A percentile compares a stretch with the other conserved stretches of the same genome.
These are phyloP conservation scores for Nephrotoma guestfalica DNA, from an alignment of 2,888 invertebrate genomes.

Conservation along the genomic window DNA sequence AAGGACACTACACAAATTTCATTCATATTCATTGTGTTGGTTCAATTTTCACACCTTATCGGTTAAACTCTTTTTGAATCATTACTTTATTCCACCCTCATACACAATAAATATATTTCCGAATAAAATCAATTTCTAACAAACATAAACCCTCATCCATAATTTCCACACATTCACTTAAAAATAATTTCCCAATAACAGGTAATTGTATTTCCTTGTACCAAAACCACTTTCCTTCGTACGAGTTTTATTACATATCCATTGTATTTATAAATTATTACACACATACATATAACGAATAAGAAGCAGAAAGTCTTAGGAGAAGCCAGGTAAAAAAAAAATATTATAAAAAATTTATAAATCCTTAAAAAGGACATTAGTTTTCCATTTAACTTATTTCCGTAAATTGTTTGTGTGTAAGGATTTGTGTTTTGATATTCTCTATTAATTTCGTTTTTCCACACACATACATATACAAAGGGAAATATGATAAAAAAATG, in stretches of 20 bases:
- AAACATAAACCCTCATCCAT: background rate
- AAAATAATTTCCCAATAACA: background rate
- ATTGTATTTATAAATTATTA: background rate
- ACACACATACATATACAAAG: background rate
- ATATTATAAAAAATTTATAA: background rate
- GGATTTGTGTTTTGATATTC: background rate
- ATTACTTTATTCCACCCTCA: background rate
- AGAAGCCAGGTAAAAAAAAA: background rate
- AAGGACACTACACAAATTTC: too few relatives aligned
- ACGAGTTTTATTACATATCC: background rate
- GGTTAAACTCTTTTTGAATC: background rate
- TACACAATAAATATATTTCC: background rate
- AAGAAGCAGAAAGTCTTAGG: background rate
- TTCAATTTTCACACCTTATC: background rate
- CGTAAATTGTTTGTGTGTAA: background rate
- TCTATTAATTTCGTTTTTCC: background rate
- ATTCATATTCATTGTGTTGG: too few relatives aligned
- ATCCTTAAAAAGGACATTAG: background rate
- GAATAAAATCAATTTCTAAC: background rate
- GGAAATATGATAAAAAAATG: background rate
- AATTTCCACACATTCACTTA: background rate
- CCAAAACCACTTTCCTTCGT: background rate
- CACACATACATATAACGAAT: background rate
- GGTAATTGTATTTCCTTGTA: background rate
- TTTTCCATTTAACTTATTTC: slow-evolving; percentile 1